Evolutionary conservation across 1,140 invertebrate species (phyloP), one percentile per base, ranked within the genome.

Genomic region (Drosophila kikkawai): DNA sequence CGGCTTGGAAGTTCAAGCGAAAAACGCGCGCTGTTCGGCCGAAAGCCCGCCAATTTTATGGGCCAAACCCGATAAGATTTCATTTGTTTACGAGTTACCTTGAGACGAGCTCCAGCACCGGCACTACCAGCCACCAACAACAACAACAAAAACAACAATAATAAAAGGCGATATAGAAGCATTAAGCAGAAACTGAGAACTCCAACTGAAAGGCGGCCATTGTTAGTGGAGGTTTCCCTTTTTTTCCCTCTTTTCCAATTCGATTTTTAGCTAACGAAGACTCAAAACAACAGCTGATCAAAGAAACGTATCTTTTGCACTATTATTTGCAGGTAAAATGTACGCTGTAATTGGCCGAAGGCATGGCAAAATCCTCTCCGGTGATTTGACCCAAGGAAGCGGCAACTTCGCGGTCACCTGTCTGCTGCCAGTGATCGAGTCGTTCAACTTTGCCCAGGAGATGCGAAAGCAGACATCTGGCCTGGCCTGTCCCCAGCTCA

Each of bases 381-480:
- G 98, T 53, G 98, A 99, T 81, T 95, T 98, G 93, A 96, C 96
- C 60, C 96, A 98, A 86, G 97, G 97, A 50, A 96, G 96, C 34
- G 96, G 97, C 39, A 96, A 96, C 51, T 99, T 99, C 94, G 95
- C 96, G 56, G 97, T 99, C 4, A 95, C 95, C 50, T 98, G 98
- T 2, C 95, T 96, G 59, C 93, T 99, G 73, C 99, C 99, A 0
- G 98, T 99, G 29, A 96, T 98, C 11, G 99, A 99, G 93, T 99
- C 98, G 93, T 99, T 99, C 94, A 96, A 97, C 65, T 98, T 99
- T 93, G 97, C 97, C 7, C 96, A 98, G 53, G 97, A 99, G 93
- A 95, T 99, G 67, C 94, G 96, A 61, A 99, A 98, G 88, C 97
- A 98, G 93, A 99, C 98, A 34, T 99, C 98, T 73, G 99, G 99